Conservation (phyloP, 2,888 invertebrate species). For the Trichopria drosophilae region DNA sequence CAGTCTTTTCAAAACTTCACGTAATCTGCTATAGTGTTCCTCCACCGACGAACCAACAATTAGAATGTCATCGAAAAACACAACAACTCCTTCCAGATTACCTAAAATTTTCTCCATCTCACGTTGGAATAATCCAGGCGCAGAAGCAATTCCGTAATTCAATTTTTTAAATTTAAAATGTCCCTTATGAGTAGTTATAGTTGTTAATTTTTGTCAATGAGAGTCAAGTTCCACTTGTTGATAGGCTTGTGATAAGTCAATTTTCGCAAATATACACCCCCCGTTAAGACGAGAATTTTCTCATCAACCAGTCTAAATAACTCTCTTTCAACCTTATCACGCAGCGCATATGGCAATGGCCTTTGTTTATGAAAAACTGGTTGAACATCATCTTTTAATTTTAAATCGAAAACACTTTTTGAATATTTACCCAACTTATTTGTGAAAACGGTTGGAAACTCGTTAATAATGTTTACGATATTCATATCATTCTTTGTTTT, state of each 20-base stretch:
- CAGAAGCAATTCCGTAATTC: too few relatives aligned
- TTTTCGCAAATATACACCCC: conserved; percentile 41
- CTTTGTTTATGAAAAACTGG: conserved; percentile 28
- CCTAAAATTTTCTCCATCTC: too few relatives aligned
- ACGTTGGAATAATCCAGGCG: too few relatives aligned
- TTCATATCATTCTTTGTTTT: not conserved
- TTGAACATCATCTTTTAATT: conserved; percentile 27
- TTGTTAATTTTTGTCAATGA: conserved; percentile 39
- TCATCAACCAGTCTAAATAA: conserved; percentile 29
- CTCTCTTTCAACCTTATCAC: conserved; percentile 30
- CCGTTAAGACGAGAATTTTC: too few relatives aligned
- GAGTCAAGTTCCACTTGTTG: conserved; percentile 45
- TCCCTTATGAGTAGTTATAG: conserved; percentile 47
- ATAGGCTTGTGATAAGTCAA: too few relatives aligned
- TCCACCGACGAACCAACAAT: too few relatives aligned
- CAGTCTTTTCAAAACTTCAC: too few relatives aligned
- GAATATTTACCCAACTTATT: conserved; percentile 5
- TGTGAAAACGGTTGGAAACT: conserved; percentile 18
- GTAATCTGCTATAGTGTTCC: too few relatives aligned
- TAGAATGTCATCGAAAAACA: too few relatives aligned
- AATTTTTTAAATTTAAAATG: too few relatives aligned
- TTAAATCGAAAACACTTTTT: conserved; percentile 23
- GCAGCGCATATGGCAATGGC: conserved; percentile 32
- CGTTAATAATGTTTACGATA: not conserved
- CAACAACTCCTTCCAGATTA: too few relatives aligned